Evolutionary conservation across 2,113 vertebrate genomes (phyloP), one percentile per base, ranked within the genome.

Genomic region (Cephalopholis sonnerati): DNA sequence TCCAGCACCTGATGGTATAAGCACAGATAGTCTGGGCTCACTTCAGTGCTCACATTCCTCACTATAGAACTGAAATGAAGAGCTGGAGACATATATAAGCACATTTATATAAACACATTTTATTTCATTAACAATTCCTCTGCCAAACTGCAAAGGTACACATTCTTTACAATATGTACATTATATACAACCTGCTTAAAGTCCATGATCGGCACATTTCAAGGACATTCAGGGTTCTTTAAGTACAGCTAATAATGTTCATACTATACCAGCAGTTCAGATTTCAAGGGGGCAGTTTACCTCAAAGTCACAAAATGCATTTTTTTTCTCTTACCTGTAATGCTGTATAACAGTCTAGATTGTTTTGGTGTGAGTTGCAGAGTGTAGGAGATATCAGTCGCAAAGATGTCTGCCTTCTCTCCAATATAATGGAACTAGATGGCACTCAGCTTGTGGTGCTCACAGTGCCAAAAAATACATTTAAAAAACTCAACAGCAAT

Each of bases 161-260:
- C 20, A 9, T 62, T 72, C 18, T 80, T 67, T 85, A 88, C 69
- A 84, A 55, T 27, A 83, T 90, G 17, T 93, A 93, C 89, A 95
- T 70, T 81, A 84, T 70, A 64, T 85, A 87, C 81, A 89, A 44
- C 0, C 44, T 69, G 10, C 11, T 25, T 29, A 39, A 8, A 53
- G n/a, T 46, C 39, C 61, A 73, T 77, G 32, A 83, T 79, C 51
- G 22, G 9, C 51, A 41, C 12, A 54, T 32, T 36, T n/a, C 11
- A 46, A 7, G 2, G 46, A 24, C 9, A 18, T 29, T 27, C 13
- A 27, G 36, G 51, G 22, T 59, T 61, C 27, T 69, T 55, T 17
- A 22, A 46, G 17, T 36, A 57, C 17, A 50, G 65, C 24, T 25
- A 29, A 54, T 54, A 25, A 24, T 2, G 2, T 8, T 4, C 15